These are phyloP conservation scores for Drosophila robusta DNA, from an alignment of 2,888 invertebrate species.

Conservation along the genomic window DNA sequence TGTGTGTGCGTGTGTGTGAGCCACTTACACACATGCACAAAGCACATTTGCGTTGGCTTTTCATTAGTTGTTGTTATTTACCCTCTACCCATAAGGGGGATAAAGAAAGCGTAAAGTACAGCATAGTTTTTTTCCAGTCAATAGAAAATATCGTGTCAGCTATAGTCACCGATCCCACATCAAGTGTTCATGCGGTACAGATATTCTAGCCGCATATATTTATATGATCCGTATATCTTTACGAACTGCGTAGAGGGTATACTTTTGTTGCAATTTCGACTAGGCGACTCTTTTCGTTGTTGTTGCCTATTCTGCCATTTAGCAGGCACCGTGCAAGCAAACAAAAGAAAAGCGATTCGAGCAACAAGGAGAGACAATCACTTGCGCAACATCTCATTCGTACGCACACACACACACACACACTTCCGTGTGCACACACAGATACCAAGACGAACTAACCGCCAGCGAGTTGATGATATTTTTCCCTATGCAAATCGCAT, in stretches of 20 bases:
- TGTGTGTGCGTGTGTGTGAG: slow-evolving; percentile 29
- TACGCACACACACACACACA: slow-evolving; percentile 14
- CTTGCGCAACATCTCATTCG: slow-evolving; percentile 73
- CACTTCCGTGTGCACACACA: slow-evolving; percentile 23
- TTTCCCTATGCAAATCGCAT: slow-evolving; percentile 76
- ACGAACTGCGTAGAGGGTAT: slow-evolving; percentile 3
- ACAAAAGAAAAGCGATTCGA: slow-evolving; percentile 66
- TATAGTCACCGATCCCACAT: neutral
- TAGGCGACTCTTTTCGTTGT: slow-evolving; percentile 7
- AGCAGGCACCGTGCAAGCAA: slow-evolving; percentile 56
- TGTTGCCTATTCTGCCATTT: slow-evolving; percentile 19
- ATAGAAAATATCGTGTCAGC: neutral
- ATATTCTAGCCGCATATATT: no score
- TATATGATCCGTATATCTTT: neutral
- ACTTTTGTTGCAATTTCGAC: neutral
- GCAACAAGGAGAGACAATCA: slow-evolving; percentile 71
- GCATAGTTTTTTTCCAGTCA: no score
- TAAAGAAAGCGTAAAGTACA: neutral
- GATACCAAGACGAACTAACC: slow-evolving; percentile 38
- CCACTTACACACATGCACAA: slow-evolving; percentile 8
- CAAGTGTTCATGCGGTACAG: neutral
- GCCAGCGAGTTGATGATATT: slow-evolving; percentile 65
- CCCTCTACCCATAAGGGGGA: neutral
- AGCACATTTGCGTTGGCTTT: slow-evolving; percentile 54
- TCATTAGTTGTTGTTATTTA: slow-evolving; percentile 33